Evolutionary conservation across 2,113 vertebrate genomes (phyloP).

Genomic region (Tinamus guttatus): DNA sequence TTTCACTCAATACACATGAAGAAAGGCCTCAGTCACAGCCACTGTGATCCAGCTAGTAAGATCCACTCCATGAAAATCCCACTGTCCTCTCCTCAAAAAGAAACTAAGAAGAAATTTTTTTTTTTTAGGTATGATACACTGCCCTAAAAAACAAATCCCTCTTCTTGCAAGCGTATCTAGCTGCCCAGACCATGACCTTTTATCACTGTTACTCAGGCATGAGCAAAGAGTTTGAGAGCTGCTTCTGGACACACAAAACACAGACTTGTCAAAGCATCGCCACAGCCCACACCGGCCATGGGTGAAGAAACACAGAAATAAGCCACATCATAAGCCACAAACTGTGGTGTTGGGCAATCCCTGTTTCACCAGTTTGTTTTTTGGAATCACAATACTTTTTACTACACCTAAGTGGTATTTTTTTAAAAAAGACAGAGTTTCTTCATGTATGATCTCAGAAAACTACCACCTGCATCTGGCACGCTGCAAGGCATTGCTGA

Average conservation of each 20-base stretch:
- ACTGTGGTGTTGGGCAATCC: neutral
- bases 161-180: neutral
- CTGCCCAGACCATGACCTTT: neutral
- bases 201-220: neutral
- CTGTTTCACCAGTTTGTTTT: neutral
- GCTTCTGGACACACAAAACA: neutral
- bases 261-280: neutral
- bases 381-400: neutral
- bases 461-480: neutral
- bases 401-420: neutral
- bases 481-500: neutral
- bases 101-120: fast-evolving
- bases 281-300: fast-evolving
- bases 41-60: neutral
- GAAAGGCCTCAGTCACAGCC: neutral
- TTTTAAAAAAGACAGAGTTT: neutral
- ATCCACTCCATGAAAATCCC: neutral
- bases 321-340: neutral
- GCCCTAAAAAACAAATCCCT: neutral
- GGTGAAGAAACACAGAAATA: neutral
- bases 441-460: neutral
- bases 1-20: neutral
- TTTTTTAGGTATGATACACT: neutral
- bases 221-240: neutral
- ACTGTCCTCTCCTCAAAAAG: neutral